Percentiles rank a stretch among this genome's conserved stretches.
Evolutionary conservation across 2,888 invertebrate species (phyloP).

Genomic region (Conops quadrifasciatus): DNA sequence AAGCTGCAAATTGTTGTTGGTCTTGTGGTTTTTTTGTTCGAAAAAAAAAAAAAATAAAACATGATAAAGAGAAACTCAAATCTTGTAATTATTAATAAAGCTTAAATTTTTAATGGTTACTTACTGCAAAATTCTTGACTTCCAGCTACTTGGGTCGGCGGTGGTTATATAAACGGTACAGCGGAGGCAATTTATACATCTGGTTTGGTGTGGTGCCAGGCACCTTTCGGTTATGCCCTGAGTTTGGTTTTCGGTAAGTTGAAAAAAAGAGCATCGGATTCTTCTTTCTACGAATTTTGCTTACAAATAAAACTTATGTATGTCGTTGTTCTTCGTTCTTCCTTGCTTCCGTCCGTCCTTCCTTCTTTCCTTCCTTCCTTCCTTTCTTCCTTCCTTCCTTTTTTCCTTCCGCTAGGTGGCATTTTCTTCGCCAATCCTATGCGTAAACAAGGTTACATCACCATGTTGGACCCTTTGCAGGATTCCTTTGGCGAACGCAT

Average conservation of each 20-base stretch:
- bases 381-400: not conserved
- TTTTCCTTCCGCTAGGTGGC: slow-evolving; percentile 76
- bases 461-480: slow-evolving; percentile 98
- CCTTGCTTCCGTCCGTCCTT: not conserved
- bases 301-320: no score
- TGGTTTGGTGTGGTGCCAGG: slow-evolving; percentile 97
- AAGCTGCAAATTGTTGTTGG: slow-evolving; percentile 48
- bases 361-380: not conserved
- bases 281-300: no score
- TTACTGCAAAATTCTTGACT: not conserved
- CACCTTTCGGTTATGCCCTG: slow-evolving; percentile 98
- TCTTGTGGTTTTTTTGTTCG: not conserved
- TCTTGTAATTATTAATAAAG: not conserved
- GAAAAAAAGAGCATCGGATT: no score
- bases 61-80: not conserved
- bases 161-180: slow-evolving; percentile 99
- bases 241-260: slow-evolving; percentile 90
- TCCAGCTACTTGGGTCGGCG: slow-evolving; percentile 98
- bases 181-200: slow-evolving; percentile 95
- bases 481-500: slow-evolving; percentile 96
- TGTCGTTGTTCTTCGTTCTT: not conserved
- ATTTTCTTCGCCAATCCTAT: slow-evolving; percentile 98
- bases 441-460: slow-evolving; percentile 96
- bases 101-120: not conserved
- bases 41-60: not conserved